Base-by-base conservation (phyloP, 2,797 vertebrate genomes). In the Brachymystax lenok region DNA sequence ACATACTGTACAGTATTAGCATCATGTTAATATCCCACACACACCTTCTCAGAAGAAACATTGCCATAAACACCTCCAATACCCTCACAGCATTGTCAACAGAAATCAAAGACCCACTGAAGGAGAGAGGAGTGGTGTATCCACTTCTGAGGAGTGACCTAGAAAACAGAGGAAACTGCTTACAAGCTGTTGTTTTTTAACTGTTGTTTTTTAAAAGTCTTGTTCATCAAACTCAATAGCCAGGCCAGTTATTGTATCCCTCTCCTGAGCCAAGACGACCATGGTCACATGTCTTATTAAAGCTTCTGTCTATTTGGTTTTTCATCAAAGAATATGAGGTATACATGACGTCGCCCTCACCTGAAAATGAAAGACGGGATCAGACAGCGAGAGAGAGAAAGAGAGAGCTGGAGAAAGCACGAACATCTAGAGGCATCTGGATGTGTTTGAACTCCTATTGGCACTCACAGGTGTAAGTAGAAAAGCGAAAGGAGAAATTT, bases 241-340 rank as follows among this genome's bases (percentile, higher is more conserved):
- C 69, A 79, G 84, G 79, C 82, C 77, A 79, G 76, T 79, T 81
- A 82, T 87, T 77, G 82, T 77, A 77, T 82, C 80, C 83, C 82
- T 84, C 88, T 90, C 91, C 92, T 89, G 91, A 92, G 91, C 92
- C 88, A 81, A 86, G 85, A 88, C 87, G 19, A 74, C 73, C 46
- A 64, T 3, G 21, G 68, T 70, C 17, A 27, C 30, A 59, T 14
- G 19, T 51, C 19, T 24, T 46, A 71, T 51, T 54, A 82, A 77
- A 80, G 87, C 84, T 67, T 40, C 50, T 52, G 85, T 92, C 83
- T 93, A 91, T 94, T 95, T 94, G 93, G 92, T 93, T 94, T 93
- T 80, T 91, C 83, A 86, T 91, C 84, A 79, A 74, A 85, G 89
- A 83, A 88, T 82, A 82, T 89, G 93, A 94, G 90, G 91, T 93